Evolutionary conservation across 2,797 vertebrate species (phyloP).

Genomic region (Merluccius polli): DNA sequence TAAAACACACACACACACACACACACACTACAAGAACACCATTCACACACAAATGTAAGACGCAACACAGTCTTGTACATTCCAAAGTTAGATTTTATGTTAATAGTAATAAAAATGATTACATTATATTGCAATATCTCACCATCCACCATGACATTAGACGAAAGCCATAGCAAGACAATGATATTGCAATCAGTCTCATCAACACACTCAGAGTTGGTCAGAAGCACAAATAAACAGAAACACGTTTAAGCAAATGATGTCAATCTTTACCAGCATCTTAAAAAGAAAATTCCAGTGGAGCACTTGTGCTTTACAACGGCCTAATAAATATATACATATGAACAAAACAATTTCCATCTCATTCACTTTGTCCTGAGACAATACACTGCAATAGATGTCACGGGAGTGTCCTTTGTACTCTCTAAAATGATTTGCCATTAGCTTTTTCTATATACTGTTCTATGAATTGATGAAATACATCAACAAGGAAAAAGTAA

Average conservation of each 20-base stretch:
- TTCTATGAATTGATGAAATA: background rate
- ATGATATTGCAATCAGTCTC: slow-evolving; percentile 39
- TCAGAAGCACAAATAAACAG: slow-evolving; percentile 54
- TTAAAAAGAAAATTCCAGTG: slow-evolving; percentile 39
- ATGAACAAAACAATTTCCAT: slow-evolving; percentile 13
- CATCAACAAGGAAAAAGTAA: background rate
- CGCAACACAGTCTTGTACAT: slow-evolving; percentile 50
- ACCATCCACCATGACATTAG: slow-evolving; percentile 53
- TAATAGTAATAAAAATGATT: slow-evolving; percentile 64
- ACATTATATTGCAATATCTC: slow-evolving; percentile 64
- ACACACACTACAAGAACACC: no score
- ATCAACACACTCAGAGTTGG: slow-evolving; percentile 55
- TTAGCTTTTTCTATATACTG: background rate
- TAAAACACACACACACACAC: background rate
- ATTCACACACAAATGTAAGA: slow-evolving; percentile 19
- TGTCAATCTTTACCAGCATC: slow-evolving; percentile 49
- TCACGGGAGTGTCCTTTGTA: slow-evolving; percentile 16
- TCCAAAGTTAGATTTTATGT: slow-evolving; percentile 73
- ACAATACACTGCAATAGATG: slow-evolving; percentile 26
- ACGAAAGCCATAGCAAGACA: slow-evolving; percentile 48
- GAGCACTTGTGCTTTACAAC: slow-evolving; percentile 53
- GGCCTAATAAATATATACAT: slow-evolving; percentile 50
- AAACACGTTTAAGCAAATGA: slow-evolving; percentile 48
- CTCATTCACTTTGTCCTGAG: slow-evolving; percentile 15
- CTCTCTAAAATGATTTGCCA: background rate